A percentile compares a stretch with the other conserved stretches of the same genome.
Conservation (phyloP, 2,888 invertebrate genomes). For the Pelosia muscerda region DNA sequence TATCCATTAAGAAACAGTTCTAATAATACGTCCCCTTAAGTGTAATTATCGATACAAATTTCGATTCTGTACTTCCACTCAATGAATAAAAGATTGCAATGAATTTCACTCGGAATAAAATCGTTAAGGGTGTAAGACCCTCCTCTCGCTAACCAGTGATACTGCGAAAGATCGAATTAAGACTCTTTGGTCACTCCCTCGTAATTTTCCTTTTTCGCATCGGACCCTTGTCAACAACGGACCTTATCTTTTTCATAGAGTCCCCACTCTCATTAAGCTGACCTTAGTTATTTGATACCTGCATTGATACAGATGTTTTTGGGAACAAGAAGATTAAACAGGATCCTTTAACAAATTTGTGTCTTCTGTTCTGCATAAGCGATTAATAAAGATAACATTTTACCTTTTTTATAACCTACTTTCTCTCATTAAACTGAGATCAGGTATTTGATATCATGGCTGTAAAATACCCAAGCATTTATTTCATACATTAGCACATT, state of each 20-base stretch:
- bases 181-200: constrained; percentile 69
- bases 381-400: neutral
- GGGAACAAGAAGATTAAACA: constrained; percentile 37
- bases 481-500: too few species aligned
- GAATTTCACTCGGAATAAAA: constrained; percentile 43
- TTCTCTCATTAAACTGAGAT: constrained; percentile 1
- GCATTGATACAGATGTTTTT: constrained; percentile 50
- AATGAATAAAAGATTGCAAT: constrained; percentile 20
- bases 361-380: neutral
- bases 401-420: neutral
- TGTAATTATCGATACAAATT: neutral
- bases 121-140: constrained; percentile 34
- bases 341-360: constrained; percentile 6
- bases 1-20: neutral
- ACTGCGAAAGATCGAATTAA: constrained; percentile 72
- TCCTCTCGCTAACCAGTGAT: constrained; percentile 62
- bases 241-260: constrained; percentile 69
- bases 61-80: neutral
- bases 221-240: constrained; percentile 76
- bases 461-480: neutral
- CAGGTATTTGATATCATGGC: neutral
- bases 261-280: constrained; percentile 70
- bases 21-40: constrained; percentile 3
- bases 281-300: constrained; percentile 63
- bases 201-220: constrained; percentile 71